Evolutionary conservation across 2,797 vertebrate species (phyloP), one percentile per base, ranked within the genome.

Genomic region (Pelodytes ibericus): DNA sequence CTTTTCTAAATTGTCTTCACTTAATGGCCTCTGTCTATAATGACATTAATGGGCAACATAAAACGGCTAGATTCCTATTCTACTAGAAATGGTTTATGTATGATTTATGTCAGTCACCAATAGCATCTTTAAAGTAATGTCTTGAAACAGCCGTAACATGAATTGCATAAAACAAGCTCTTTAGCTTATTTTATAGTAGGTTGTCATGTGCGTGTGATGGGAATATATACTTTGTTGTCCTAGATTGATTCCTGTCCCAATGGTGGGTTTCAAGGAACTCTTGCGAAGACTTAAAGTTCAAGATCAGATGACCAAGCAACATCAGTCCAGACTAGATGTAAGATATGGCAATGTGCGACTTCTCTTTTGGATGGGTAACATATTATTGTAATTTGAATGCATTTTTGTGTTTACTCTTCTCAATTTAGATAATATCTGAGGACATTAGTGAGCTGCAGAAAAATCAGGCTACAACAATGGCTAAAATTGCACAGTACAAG

Each of bases 221-320:
- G 16, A 16, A 16, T 16, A 31, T 15, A 20, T 26, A 10, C 25
- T 51, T 20, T 51, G 13, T 33, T 61, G 13, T 33, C n/a, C 7
- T 27, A 99, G 98, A 80, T 89, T 99, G 81, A 96, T 99, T 85
- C 98, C 97, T 59, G 95, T 99, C 18, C 96, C 98, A 6, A 99
- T 99, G 98, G 96, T 99, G 79, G 95, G 98, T 71, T 99, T 98
- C 86, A 99, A 94, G 82, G 97, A 99, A 81, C 86, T 99, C n/a
- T 87, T 98, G 47, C 91, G 94, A 81, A 90, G 97, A 80, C 72
- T 99, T 77, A 98, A 99, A 86, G 96, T 96, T 82, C 96, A 99
- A 86, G 98, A 99, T 66, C 97, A 99, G 91, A 99, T 99, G 97
- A 99, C 94, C 20, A 99, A 99, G 83, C 96, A 99, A 82, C 97